Evolutionary conservation across 2,113 vertebrate genomes (phyloP).

Genomic region (Crotalus tigris): DNA sequence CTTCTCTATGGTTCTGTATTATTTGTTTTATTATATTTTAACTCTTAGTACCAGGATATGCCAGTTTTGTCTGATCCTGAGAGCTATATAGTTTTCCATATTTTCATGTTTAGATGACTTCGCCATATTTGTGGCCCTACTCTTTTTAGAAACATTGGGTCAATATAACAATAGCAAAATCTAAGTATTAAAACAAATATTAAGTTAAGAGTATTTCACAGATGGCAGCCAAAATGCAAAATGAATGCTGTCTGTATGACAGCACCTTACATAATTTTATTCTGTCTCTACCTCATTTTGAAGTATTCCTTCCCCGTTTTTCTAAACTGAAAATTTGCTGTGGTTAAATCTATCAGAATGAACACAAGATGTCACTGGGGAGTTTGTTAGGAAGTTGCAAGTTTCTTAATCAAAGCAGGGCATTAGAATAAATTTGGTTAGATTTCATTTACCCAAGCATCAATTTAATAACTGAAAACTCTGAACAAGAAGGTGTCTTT

Average conservation of each 20-base stretch:
- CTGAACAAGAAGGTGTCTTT: neutral
- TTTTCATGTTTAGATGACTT: neutral
- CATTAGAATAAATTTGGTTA: neutral
- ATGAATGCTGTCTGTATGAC: neutral
- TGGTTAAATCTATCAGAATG: neutral
- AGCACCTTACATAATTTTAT: neutral
- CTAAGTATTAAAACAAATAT: neutral
- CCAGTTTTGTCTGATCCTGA: neutral
- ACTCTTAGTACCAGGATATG: neutral
- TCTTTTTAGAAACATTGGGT: neutral
- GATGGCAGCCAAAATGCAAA: neutral
- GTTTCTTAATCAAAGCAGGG: neutral
- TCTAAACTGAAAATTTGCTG: neutral
- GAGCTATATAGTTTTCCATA: neutral
- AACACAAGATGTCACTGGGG: neutral
- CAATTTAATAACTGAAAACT: conserved; percentile 1
- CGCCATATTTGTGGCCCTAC: neutral
- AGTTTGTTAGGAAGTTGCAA: neutral
- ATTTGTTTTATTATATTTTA: neutral
- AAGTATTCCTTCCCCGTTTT: neutral
- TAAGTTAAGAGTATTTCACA: neutral
- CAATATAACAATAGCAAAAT: neutral
- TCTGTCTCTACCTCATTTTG: neutral
- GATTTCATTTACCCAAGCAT: neutral
- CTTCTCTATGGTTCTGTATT: neutral